Evolutionary conservation across 2,888 invertebrate genomes (phyloP).

Genomic region (Dusona sp.): DNA sequence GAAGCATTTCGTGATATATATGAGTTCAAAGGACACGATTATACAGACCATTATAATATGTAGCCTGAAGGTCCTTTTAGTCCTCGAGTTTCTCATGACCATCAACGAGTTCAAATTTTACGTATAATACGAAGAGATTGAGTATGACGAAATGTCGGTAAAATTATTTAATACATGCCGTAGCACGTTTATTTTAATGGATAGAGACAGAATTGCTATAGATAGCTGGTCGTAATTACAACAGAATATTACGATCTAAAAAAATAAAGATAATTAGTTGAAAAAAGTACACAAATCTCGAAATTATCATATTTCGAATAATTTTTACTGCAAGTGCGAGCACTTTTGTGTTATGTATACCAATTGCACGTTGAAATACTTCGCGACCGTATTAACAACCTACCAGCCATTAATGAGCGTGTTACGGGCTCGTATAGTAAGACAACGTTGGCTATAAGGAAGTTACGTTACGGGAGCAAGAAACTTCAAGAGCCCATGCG

Average conservation of each 20-base stretch:
- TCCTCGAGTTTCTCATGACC: slow-evolving; percentile 30
- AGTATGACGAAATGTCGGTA: background rate
- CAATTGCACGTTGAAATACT: slow-evolving; percentile 4
- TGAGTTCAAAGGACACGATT: slow-evolving; percentile 22
- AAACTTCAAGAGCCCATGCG: background rate
- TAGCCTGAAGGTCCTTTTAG: slow-evolving; percentile 18
- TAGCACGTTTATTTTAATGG: background rate
- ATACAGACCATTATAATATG: slow-evolving; percentile 5
- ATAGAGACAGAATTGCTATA: background rate
- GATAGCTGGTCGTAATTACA: background rate
- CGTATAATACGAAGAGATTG: background rate
- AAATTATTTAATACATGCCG: background rate
- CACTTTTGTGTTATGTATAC: slow-evolving; percentile 1
- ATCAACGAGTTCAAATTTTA: slow-evolving; percentile 19
- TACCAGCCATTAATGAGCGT: slow-evolving; percentile 36
- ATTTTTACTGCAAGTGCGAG: background rate
- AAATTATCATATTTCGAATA: no score
- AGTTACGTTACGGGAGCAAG: background rate
- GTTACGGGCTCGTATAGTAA: background rate
- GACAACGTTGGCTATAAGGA: background rate
- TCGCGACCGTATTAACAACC: slow-evolving; percentile 6
- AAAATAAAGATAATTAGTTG: background rate
- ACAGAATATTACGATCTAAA: no score
- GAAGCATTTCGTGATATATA: slow-evolving; percentile 13
- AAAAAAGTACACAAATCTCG: background rate